phyloP scores from a whole-genome alignment of 2,888 invertebrate genomes.

The Lamproptera curius region DNA sequence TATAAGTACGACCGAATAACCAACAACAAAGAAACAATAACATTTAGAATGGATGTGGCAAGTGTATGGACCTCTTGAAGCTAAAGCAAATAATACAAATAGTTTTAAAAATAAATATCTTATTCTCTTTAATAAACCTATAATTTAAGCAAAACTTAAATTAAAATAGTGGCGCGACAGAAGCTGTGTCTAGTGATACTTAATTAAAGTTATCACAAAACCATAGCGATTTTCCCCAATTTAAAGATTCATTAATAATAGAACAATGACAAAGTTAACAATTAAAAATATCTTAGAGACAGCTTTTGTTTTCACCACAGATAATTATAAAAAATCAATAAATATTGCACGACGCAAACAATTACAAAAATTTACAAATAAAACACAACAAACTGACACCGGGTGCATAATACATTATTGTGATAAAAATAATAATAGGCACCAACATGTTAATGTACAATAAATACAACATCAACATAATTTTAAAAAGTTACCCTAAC shows the following conservation, averaged over 20 bases:
- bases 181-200: background rate
- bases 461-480: slow-evolving; percentile 33
- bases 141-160: background rate
- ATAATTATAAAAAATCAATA: background rate
- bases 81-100: slow-evolving; percentile 9
- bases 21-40: slow-evolving; percentile 11
- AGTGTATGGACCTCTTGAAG: slow-evolving; percentile 11
- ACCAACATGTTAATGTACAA: slow-evolving; percentile 32
- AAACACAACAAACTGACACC: slow-evolving; percentile 40
- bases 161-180: background rate
- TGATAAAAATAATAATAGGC: slow-evolving; percentile 43
- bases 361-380: slow-evolving; percentile 33
- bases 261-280: no score
- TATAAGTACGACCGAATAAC: slow-evolving; percentile 16
- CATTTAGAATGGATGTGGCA: slow-evolving; percentile 14
- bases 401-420: slow-evolving; percentile 43
- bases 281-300: background rate
- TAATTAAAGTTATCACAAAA: no score
- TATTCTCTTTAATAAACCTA: background rate
- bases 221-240: no score
- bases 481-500: slow-evolving; percentile 25
- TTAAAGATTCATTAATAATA: no score
- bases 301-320: background rate
- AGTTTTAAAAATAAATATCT: slow-evolving; percentile 1
- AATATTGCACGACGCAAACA: slow-evolving; percentile 33